Percentiles rank a stretch among this genome's conserved stretches.
phyloP scores from a whole-genome alignment of 2,888 invertebrate genomes.

The Vanessa cardui region DNA sequence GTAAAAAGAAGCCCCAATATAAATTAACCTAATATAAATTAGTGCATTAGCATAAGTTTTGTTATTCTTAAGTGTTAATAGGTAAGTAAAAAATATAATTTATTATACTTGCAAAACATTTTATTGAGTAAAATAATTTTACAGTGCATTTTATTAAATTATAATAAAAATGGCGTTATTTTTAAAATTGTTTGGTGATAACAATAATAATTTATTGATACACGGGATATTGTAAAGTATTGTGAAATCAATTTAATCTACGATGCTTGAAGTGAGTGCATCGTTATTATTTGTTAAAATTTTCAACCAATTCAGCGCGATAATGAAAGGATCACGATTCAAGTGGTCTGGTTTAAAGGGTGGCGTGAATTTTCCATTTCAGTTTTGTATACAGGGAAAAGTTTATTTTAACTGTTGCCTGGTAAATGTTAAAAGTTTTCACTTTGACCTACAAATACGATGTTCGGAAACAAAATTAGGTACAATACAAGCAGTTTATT shows the following conservation, averaged over 20 bases:
- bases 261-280: conserved; percentile 27
- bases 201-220: conserved; percentile 23
- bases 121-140: too few relatives aligned
- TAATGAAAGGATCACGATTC: conserved; percentile 39
- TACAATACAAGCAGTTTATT: conserved; percentile 65
- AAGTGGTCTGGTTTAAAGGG: conserved; percentile 39
- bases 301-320: conserved; percentile 38
- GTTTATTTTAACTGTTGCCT: conserved; percentile 66
- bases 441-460: conserved; percentile 58
- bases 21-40: too few relatives aligned
- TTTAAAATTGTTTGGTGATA: neutral
- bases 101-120: too few relatives aligned
- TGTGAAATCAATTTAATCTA: conserved; percentile 31
- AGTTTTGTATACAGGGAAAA: conserved; percentile 36
- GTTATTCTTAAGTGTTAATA: too few relatives aligned
- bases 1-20: too few relatives aligned
- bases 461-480: conserved; percentile 68
- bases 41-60: too few relatives aligned
- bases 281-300: conserved; percentile 34
- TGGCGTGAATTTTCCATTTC: conserved; percentile 31
- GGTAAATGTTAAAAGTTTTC: conserved; percentile 59
- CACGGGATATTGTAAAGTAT: conserved; percentile 17
- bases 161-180: neutral
- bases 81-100: too few relatives aligned
- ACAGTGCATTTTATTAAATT: too few relatives aligned